Percentiles rank a stretch among this genome's conserved stretches.
These are phyloP conservation scores for Clarias batrachus DNA, from an alignment of 2,113 vertebrate species.

Conservation along the genomic window DNA sequence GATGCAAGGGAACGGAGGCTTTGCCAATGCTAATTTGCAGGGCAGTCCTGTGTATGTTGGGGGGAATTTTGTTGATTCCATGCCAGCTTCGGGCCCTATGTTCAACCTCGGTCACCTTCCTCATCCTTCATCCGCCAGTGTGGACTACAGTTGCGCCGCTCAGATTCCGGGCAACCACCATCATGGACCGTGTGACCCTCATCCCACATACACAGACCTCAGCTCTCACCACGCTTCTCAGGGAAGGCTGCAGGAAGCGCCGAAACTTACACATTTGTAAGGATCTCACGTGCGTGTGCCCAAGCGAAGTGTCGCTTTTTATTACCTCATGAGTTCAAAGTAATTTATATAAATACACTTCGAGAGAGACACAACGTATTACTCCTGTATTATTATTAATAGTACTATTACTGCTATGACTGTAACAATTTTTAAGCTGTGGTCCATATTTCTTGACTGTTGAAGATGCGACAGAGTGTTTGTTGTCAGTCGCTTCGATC, in stretches of 20 bases:
- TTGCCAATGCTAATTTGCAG: constrained; percentile 93
- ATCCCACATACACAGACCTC: constrained; percentile 99
- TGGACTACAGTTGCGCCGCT: constrained; percentile 99
- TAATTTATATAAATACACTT: constrained; percentile 77
- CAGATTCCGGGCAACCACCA: constrained; percentile 98
- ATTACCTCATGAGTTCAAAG: constrained; percentile 93
- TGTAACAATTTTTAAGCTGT: constrained; percentile 77
- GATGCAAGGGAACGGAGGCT: constrained; percentile 92
- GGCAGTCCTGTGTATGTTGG: constrained; percentile 98
- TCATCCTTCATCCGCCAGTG: constrained; percentile 97
- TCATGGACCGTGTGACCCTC: constrained; percentile 98
- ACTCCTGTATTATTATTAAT: constrained; percentile 80
- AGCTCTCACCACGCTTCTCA: constrained; percentile 98
- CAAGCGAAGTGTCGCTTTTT: constrained; percentile 79
- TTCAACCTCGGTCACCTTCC: constrained; percentile 98
- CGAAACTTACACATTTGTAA: constrained; percentile 99
- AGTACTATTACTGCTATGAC: constrained; percentile 79
- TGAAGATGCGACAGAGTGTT: constrained; percentile 69
- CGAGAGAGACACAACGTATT: constrained; percentile 81
- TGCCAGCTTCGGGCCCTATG: constrained; percentile 97
- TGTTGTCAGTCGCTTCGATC: constrained; percentile 74
- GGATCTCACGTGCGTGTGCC: constrained; percentile 63
- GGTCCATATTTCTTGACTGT: constrained; percentile 70
- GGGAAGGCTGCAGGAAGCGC: constrained; percentile 99
- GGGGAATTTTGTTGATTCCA: constrained; percentile 99